phyloP scores from a whole-genome alignment of 2,888 invertebrate genomes.

The Galerucella nymphaeae region DNA sequence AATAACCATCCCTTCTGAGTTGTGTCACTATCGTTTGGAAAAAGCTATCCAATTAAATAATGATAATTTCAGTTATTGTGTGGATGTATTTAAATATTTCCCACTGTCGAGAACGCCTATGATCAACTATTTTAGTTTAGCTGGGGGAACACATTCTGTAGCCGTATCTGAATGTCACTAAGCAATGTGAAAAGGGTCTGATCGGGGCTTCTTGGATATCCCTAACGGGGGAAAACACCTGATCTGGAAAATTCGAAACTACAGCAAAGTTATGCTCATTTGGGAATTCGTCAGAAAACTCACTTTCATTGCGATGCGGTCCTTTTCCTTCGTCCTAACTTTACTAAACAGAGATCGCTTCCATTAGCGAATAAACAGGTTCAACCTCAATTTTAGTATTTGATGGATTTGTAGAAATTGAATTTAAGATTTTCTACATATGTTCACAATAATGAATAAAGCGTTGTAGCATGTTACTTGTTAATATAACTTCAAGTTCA shows the following conservation, averaged over 20 bases:
- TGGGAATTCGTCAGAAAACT: constrained; percentile 37
- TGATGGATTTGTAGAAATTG: constrained; percentile 9
- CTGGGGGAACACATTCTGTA: constrained; percentile 28
- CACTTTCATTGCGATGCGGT: constrained; percentile 29
- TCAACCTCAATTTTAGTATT: constrained; percentile 27
- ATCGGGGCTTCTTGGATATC: constrained; percentile 27
- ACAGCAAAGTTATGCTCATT: constrained; percentile 35
- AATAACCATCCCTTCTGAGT: no score
- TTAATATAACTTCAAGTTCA: no score
- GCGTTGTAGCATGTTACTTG: neutral
- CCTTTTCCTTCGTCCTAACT: constrained; percentile 15
- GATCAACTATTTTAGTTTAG: constrained; percentile 29
- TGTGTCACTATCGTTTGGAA: no score
- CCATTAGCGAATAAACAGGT: constrained; percentile 33
- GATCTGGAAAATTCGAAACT: constrained; percentile 38
- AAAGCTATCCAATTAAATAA: no score
- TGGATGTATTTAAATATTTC: neutral
- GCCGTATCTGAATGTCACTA: constrained; percentile 35
- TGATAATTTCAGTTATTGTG: no score
- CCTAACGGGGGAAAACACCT: constrained; percentile 35
- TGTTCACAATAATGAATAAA: neutral
- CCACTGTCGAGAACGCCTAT: neutral
- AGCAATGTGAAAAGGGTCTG: constrained; percentile 37
- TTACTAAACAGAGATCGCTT: constrained; percentile 12
- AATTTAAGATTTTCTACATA: neutral